These are phyloP conservation scores for Amphiura filiformis DNA, from an alignment of 35 echinoderm and acorn worm species.

Conservation along the genomic window DNA sequence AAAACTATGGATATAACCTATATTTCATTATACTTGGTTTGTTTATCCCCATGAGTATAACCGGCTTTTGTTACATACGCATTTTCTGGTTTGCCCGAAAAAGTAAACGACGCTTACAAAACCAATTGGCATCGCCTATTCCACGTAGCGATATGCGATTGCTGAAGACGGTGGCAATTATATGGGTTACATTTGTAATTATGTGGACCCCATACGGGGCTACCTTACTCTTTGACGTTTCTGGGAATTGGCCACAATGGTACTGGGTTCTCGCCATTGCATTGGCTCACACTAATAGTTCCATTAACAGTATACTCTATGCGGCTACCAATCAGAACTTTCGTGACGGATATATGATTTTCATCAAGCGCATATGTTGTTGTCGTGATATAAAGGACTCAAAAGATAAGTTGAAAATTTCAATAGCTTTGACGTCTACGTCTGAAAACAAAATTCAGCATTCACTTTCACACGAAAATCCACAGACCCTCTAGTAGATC, in stretches of 20 bases:
- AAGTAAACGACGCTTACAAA: neutral
- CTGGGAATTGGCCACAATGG: slow-evolving; percentile 34
- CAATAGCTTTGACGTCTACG: too few species aligned
- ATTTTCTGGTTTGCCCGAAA: neutral
- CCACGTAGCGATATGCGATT: slow-evolving; percentile 64
- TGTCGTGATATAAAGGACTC: neutral
- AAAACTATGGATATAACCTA: neutral
- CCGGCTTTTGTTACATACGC: neutral
- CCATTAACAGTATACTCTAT: too few species aligned
- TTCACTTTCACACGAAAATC: too few species aligned
- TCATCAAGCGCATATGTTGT: neutral
- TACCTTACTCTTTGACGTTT: slow-evolving; percentile 53
- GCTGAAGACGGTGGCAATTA: slow-evolving; percentile 37
- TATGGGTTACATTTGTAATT: slow-evolving; percentile 58
- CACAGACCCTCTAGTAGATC: too few species aligned
- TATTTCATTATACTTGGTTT: neutral
- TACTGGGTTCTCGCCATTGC: slow-evolving; percentile 54
- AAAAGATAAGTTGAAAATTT: too few species aligned
- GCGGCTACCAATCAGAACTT: slow-evolving; percentile 72
- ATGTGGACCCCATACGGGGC: slow-evolving; percentile 81
- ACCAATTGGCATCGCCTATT: too few species aligned
- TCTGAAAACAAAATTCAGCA: too few species aligned
- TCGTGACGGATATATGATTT: slow-evolving; percentile 45
- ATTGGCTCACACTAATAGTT: slow-evolving; percentile 67
- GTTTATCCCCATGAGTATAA: neutral